phyloP scores from a whole-genome alignment of 2,888 invertebrate genomes.

The Standfussiana lucernea region DNA sequence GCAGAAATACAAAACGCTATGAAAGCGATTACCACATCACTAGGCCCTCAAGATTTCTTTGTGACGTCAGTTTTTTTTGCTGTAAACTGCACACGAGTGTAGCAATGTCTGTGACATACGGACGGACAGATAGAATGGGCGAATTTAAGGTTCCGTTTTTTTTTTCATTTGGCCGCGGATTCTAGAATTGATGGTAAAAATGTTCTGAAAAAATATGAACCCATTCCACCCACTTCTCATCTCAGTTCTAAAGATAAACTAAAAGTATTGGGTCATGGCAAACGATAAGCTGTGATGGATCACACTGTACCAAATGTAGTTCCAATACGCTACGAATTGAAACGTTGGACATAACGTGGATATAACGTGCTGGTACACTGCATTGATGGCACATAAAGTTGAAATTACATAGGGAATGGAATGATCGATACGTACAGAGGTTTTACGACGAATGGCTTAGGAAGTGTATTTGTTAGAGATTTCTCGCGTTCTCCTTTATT shows the following conservation, averaged over 20 bases:
- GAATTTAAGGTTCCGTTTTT: neutral
- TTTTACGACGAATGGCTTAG: slow-evolving; percentile 57
- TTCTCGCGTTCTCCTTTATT: slow-evolving; percentile 19
- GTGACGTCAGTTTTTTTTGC: neutral
- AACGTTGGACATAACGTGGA: slow-evolving; percentile 37
- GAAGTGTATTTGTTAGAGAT: slow-evolving; percentile 29
- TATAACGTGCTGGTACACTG: slow-evolving; percentile 33
- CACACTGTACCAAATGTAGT: slow-evolving; percentile 15
- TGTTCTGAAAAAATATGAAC: neutral
- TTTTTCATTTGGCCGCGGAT: neutral
- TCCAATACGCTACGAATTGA: slow-evolving; percentile 33
- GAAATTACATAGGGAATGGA: slow-evolving; percentile 43
- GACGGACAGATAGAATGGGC: neutral
- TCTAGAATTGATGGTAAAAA: neutral
- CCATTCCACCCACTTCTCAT: neutral
- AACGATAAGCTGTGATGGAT: slow-evolving; percentile 36
- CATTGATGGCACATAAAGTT: slow-evolving; percentile 48
- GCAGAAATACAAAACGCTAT: neutral
- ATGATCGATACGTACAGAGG: slow-evolving; percentile 42
- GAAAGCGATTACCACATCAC: neutral
- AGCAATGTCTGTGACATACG: neutral
- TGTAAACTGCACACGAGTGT: neutral
- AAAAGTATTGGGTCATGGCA: slow-evolving; percentile 36
- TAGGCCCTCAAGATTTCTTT: neutral
- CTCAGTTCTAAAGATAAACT: neutral